Evolutionary conservation across 1,140 invertebrate species (phyloP), one percentile per base, ranked within the genome.

Genomic region (Temnothorax longispinosus): DNA sequence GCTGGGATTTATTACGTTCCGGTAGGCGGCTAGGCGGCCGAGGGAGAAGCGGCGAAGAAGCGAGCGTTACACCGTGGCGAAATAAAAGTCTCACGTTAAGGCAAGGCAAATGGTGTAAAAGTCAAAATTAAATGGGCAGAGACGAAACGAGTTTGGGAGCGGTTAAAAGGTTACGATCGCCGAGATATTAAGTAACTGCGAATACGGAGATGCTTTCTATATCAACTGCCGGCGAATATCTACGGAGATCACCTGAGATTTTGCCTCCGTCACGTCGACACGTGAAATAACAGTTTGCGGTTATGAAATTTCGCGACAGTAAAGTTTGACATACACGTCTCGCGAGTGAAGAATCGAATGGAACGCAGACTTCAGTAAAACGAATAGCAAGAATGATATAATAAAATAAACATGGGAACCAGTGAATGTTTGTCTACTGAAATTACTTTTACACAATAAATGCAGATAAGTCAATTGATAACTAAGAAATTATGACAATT

Each of bases 1-100:
- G 88, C 52, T 81, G 35, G 84, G 88, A 91, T 91, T 91, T 91
- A 91, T 88, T 87, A 88, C 88, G 89, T 90, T 88, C 89, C 89
- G 81, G 88, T 82, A 67, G 54, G 56, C 71, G 71, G 44, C 41
- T 82, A 67, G 54, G 56, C 71, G 71, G 44, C 41, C 13, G 56
- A 44, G 85, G 38, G 50, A 47, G 54, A 52, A 41, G 47, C 13
- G 65, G 21, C 44, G 1, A 54, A 27, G 27, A 32, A 71, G 38
- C 78, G 60, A 44, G 71, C 11, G 88, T 80, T 80, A 67, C 50
- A 47, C 64, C 21, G 69, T 21, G 64, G 60, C 50, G 62, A 67
- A 90, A 88, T 88, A 88, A 90, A 90, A 90, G 86, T 90, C 88
- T 82, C 84, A 47, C 80, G 64, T 72, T 50, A 67, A 67, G 74